Base-by-base conservation (phyloP, 2,797 vertebrate genomes). In the Tragopan temminckii region DNA sequence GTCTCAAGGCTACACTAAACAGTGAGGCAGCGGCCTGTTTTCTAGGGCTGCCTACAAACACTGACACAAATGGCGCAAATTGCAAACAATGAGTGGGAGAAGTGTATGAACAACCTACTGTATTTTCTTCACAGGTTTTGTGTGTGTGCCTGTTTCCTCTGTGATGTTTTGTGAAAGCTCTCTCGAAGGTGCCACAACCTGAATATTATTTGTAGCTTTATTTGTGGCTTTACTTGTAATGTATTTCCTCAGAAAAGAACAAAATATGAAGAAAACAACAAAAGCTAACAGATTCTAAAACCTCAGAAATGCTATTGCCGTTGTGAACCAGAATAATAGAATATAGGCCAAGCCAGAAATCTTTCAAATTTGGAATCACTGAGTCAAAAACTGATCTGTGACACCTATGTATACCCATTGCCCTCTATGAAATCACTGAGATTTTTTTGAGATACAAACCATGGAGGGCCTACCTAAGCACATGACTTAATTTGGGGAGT, bases 51-150 rank as follows among this genome's bases (percentile, higher is more conserved):
- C 87, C 93, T 59, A n/a, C 42, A 55, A 71, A 61, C 23, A 19
- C 80, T 42, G 50, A 63, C 18, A 87, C 83, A 88, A 86, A 58
- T 29, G 58, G 80, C 4, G 19, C 42, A 92, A 78, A 79, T 92
- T 93, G 72, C 91, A 93, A 89, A 62, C 87, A 63, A 27, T 29
- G 90, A 95, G 82, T 93, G 90, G 89, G 82, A 96, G 94, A 93
- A 90, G 90, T 91, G 75, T 94, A 77, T 85, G 71, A 50, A 57
- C 64, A 83, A 90, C 88, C 81, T 71, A 80, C 66, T 77, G 43
- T 70, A 79, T 94, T 95, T 95, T 95, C 93, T 95, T 93, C 95
- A 87, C 88, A 89, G 62, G 59, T 94, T 88, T 94, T 84, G 62
- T 80, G 74, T 52, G 50, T 50, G 43, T 8, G 91, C 81, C 46